Evolutionary conservation across 2,888 invertebrate species (phyloP).

Genomic region (Tipula confusa): DNA sequence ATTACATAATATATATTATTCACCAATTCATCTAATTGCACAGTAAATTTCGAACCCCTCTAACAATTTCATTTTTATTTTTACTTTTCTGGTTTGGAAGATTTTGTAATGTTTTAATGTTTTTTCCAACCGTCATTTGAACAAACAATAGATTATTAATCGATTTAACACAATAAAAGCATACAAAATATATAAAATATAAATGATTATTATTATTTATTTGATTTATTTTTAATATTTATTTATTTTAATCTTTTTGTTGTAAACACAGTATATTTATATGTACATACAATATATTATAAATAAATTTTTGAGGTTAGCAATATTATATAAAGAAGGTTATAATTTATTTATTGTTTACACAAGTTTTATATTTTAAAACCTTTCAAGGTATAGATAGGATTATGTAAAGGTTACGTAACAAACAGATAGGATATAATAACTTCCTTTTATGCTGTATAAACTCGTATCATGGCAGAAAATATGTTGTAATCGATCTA

Average conservation of each 20-base stretch:
- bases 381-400: slow-evolving; percentile 12
- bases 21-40: not conserved
- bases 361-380: not conserved
- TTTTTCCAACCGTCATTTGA: not conserved
- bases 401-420: not conserved
- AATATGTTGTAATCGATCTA: slow-evolving; percentile 12
- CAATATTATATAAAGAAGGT: not conserved
- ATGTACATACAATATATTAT: not conserved
- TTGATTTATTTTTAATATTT: slow-evolving; percentile 25
- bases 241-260: slow-evolving; percentile 20
- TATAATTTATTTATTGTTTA: slow-evolving; percentile 3
- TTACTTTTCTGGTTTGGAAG: not conserved
- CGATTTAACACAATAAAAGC: not conserved
- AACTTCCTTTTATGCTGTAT: not conserved
- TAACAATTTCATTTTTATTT: not conserved
- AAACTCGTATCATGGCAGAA: not conserved
- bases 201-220: slow-evolving; percentile 14
- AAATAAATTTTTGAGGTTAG: not conserved
- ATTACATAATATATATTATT: not conserved
- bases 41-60: not conserved
- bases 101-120: not conserved
- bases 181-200: not conserved
- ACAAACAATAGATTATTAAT: slow-evolving; percentile 12
- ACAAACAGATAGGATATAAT: not conserved
- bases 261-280: no score